A percentile compares a stretch with the other conserved stretches of the same genome.
phyloP scores from a whole-genome alignment of 2,888 invertebrate genomes.

The Epirrhoe tristata region DNA sequence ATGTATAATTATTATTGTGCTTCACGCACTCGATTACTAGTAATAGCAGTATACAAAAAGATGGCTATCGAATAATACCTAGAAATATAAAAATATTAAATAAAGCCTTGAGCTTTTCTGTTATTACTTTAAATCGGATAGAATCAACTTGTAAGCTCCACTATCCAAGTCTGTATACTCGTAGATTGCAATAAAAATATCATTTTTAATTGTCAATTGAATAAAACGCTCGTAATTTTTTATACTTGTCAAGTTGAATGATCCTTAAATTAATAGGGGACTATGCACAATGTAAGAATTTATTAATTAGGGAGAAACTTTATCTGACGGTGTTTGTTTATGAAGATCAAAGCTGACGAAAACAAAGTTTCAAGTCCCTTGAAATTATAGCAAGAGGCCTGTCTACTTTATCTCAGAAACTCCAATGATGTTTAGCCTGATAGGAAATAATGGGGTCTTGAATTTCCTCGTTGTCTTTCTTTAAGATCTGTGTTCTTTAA shows the following conservation, averaged over 20 bases:
- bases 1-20: too few species aligned
- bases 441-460: slow-evolving; percentile 16
- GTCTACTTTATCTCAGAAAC: slow-evolving; percentile 3
- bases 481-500: background rate
- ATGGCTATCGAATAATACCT: too few species aligned
- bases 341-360: slow-evolving; percentile 9
- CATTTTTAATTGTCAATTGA: background rate
- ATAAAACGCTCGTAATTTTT: background rate
- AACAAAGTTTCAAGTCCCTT: slow-evolving; percentile 8
- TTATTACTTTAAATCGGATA: background rate
- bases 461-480: background rate
- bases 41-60: too few species aligned
- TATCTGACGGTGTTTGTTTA: slow-evolving; percentile 6
- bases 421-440: slow-evolving; percentile 20
- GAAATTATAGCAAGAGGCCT: slow-evolving; percentile 1
- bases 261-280: background rate
- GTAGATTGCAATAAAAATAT: background rate
- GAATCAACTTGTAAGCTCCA: background rate
- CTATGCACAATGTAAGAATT: background rate
- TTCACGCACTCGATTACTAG: too few species aligned
- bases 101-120: background rate
- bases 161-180: background rate
- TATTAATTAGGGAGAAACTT: slow-evolving; percentile 4
- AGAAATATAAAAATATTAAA: background rate
- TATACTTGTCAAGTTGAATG: background rate